Evolutionary conservation across 2,113 vertebrate species (phyloP), one percentile per base, ranked within the genome.

Genomic region (Synchiropus splendidus): DNA sequence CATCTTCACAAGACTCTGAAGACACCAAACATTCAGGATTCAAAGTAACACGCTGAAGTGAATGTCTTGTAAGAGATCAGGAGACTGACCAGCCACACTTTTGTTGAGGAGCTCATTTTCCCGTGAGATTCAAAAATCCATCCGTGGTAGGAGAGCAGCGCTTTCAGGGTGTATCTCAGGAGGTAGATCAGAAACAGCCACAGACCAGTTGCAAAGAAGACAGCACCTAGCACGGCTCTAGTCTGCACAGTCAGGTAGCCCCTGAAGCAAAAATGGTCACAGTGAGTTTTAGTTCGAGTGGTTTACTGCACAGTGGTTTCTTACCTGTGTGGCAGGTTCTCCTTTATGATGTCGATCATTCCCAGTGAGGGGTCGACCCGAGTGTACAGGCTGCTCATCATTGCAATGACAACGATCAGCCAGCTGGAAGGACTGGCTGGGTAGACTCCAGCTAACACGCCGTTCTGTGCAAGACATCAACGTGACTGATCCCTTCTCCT

Each of bases 51-150:
- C 36, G 10, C 16, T 9, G 9, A 39, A 39, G 8, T 4, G 10
- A 30, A 9, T 21, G 3, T 4, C 11, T 9, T 12, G 9, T n/a
- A 2, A n/a, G 9, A 40, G 21, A 12, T 40, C 10, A 42, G 14
- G 5, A 40, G 10, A 21, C 31, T 1, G 84, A 97, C 94, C 72
- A 87, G 79, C 94, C 94, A 98, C 55, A 90, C 48, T 65, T 75
- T 88, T 61, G 92, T 95, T 49, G 81, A 75, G 12, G 56, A 51
- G 68, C 85, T 93, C 72, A 83, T 86, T 72, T 51, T 84, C 6
- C 89, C 89, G 1, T 96, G 92, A 30, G 89, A 87, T 76, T 98
- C 91, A 13, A 97, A 97, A 79, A 98, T 92, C 94, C 94, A 98
- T 0, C 88, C 87, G 0, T 95, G 94, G 80, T 94, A 92, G 50